phyloP scores from a whole-genome alignment of 2,888 invertebrate species.

The Agriopis marginaria region DNA sequence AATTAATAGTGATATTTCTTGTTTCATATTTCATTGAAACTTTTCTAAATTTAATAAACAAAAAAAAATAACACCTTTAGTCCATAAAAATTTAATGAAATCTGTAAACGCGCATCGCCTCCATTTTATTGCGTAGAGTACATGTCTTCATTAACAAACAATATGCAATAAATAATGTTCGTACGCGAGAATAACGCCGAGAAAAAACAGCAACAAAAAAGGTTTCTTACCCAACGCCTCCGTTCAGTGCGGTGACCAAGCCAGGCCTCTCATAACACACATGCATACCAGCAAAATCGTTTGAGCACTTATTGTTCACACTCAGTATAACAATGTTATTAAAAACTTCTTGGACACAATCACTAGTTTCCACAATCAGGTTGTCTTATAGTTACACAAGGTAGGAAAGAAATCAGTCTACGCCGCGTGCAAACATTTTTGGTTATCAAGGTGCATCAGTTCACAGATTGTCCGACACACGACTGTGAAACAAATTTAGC shows the following conservation, averaged over 20 bases:
- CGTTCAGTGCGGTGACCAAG: constrained; percentile 80
- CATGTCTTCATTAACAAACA: constrained; percentile 36
- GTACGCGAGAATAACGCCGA: constrained; percentile 19
- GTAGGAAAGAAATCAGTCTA: constrained; percentile 62
- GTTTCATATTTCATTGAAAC: too few relatives aligned
- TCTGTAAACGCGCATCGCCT: constrained; percentile 16
- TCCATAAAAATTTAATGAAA: constrained; percentile 26
- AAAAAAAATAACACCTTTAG: constrained; percentile 15
- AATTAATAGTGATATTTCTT: too few relatives aligned
- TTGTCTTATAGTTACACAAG: constrained; percentile 42
- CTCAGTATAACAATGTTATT: constrained; percentile 49
- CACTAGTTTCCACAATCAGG: constrained; percentile 49
- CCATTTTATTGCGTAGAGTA: constrained; percentile 19
- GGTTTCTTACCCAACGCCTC: constrained; percentile 75
- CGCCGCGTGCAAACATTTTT: constrained; percentile 81
- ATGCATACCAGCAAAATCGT: constrained; percentile 79
- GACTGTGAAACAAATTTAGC: constrained; percentile 61
- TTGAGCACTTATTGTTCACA: constrained; percentile 62
- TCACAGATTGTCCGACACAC: constrained; percentile 46
- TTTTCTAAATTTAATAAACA: not conserved
- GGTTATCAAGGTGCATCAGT: constrained; percentile 55
- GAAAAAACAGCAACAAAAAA: constrained; percentile 30
- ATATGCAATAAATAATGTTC: constrained; percentile 33
- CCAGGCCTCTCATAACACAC: constrained; percentile 83
- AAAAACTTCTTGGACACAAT: constrained; percentile 41